Evolutionary conservation across 1,140 invertebrate genomes (phyloP).

Genomic region (Rhopalosiphum maidis): DNA sequence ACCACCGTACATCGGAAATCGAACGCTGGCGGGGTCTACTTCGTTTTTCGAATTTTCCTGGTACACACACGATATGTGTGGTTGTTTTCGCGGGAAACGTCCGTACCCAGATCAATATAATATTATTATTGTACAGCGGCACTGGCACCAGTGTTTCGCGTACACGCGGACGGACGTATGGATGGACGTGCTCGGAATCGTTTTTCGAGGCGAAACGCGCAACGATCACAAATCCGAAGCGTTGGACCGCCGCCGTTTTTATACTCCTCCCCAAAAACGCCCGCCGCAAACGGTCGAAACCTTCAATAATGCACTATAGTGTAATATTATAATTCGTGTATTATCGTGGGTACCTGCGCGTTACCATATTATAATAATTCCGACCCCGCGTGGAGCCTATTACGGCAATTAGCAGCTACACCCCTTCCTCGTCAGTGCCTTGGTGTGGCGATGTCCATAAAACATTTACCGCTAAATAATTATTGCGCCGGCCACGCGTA

Average conservation of each 20-base stretch:
- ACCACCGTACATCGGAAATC: not conserved
- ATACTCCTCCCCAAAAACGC: not conserved
- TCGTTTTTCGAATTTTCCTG: not conserved
- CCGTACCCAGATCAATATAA: not conserved
- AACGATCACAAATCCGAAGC: not conserved
- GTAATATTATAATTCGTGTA: not conserved
- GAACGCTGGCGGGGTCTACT: not conserved
- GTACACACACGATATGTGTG: not conserved
- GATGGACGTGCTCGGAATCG: not conserved
- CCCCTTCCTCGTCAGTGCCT: too few species aligned
- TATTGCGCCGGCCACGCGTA: not conserved
- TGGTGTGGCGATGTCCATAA: not conserved
- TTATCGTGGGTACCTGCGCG: not conserved
- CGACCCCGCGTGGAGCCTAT: not conserved
- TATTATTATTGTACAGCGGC: not conserved
- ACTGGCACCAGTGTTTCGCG: not conserved
- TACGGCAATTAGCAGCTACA: not conserved
- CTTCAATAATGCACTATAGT: not conserved
- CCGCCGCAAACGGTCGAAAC: not conserved
- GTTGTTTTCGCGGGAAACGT: not conserved
- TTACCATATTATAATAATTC: not conserved
- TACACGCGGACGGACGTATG: not conserved
- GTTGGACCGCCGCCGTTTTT: not conserved
- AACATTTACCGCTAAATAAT: constrained; percentile 16
- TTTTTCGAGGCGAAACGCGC: not conserved